Conservation (phyloP, 1,140 invertebrate species). For the Zaprionus nigranus region DNA sequence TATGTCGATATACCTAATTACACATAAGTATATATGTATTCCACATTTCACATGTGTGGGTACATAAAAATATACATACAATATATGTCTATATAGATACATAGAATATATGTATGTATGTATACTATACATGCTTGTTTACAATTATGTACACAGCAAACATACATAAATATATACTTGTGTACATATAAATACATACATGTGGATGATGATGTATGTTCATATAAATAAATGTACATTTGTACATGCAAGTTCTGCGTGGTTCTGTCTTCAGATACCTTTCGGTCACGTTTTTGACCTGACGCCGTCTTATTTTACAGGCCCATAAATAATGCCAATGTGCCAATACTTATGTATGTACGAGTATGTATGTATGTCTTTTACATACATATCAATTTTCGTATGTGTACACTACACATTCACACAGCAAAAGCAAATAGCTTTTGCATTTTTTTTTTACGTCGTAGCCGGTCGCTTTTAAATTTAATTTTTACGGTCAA, state of each 20-base stretch:
- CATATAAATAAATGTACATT: background rate
- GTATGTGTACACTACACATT: conserved; percentile 17
- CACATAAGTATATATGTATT: no score
- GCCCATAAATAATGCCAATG: background rate
- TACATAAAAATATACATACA: no score
- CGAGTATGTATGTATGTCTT: background rate
- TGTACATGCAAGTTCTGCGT: background rate
- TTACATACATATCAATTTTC: conserved; percentile 1
- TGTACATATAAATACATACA: no score
- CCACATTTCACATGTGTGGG: no score
- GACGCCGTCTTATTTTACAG: background rate
- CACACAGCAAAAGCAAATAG: conserved; percentile 43
- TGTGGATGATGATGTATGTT: background rate
- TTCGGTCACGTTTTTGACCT: conserved; percentile 1
- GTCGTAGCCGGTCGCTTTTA: conserved; percentile 72
- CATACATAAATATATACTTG: no score
- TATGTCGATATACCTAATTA: no score
- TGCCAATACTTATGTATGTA: background rate
- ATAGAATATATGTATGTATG: no score
- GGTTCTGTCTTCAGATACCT: background rate
- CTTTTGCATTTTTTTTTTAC: conserved; percentile 73
- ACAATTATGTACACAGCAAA: no score
- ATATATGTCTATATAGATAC: no score
- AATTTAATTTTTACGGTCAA: conserved; percentile 82
- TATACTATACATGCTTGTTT: no score